Evolutionary conservation across 2,888 invertebrate species (phyloP), one percentile per base, ranked within the genome.

Genomic region (Cephus pulcher): DNA sequence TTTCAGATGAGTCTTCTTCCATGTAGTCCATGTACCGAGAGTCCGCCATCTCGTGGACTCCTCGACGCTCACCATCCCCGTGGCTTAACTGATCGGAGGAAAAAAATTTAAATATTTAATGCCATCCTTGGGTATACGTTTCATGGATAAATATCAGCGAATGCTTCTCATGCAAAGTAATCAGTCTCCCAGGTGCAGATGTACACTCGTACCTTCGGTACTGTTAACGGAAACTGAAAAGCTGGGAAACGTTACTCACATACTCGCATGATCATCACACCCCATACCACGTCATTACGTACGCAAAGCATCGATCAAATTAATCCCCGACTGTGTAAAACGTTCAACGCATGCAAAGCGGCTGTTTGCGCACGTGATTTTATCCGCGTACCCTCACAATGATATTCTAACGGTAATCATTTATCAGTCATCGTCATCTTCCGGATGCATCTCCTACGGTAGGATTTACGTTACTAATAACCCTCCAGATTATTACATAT

Each of bases 241-340:
- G 75, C 71, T 74, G 35, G 69, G 75, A 71, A 71, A 74, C 74
- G 80, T 81, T 80, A 75, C 81, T 82, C 82, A 71, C 78, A 77
- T 80, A 81, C 77, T 81, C 80, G 77, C 80, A 73, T 74, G 80
- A 80, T 80, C 79, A 69, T 69, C 70, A 68, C 68, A 69, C 30
- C 76, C 34, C 40, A 37, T n/a, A 34, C 73, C 73, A 75, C 79
- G 71, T 75, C 84, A 80, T 83, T 86, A 82, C 70, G 83, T 83
- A 85, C 80, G 81, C 83, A 80, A 80, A 77, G 82, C 86, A 89
- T 88, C 89, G 83, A 89, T 89, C 89, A 88, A 86, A 85, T 87
- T 87, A 88, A 89, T 89, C 88, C 85, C 78, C 74, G 77, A 73
- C 77, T 79, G 78, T 80, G 80, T 75, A 71, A 81, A 74, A 73